Evolutionary conservation across 1,140 invertebrate species (phyloP).

Genomic region (Drosophila miranda): DNA sequence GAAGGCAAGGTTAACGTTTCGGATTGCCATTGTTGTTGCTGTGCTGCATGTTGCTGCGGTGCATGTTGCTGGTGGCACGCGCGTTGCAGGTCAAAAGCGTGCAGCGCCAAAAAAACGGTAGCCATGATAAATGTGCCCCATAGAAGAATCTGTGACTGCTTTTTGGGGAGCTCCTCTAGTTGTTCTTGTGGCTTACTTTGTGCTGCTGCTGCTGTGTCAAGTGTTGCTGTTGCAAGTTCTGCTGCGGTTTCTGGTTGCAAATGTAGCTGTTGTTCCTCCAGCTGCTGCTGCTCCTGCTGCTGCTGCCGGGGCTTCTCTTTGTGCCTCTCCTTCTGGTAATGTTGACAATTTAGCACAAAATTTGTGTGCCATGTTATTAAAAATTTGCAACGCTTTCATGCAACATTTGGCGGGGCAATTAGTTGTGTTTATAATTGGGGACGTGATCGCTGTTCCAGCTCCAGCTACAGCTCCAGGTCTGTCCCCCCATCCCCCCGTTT

Average conservation of each 20-base stretch:
- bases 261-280: conserved; percentile 5
- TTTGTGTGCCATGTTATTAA: conserved; percentile 71
- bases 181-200: conserved; percentile 17
- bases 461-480: conserved; percentile 15
- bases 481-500: conserved; percentile 9
- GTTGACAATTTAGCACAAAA: conserved; percentile 79
- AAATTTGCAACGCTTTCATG: conserved; percentile 70
- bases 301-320: background rate
- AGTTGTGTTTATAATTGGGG: conserved; percentile 74
- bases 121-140: conserved; percentile 54
- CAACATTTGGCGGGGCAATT: conserved; percentile 65
- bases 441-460: conserved; percentile 47
- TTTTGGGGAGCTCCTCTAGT: too few species aligned
- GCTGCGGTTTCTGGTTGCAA: conserved; percentile 23
- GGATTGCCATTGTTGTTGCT: conserved; percentile 39
- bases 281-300: background rate
- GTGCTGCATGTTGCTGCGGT: conserved; percentile 19
- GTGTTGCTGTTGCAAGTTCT: conserved; percentile 9
- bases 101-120: conserved; percentile 61
- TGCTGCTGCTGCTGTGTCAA: conserved; percentile 14
- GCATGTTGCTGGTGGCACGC: conserved; percentile 39
- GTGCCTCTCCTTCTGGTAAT: conserved; percentile 42
- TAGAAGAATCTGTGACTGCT: conserved; percentile 9
- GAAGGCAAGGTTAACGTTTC: conserved; percentile 41
- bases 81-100: conserved; percentile 75